These are phyloP conservation scores for Zaprionus tsacasi DNA, from an alignment of 1,140 invertebrate species.

Conservation along the genomic window DNA sequence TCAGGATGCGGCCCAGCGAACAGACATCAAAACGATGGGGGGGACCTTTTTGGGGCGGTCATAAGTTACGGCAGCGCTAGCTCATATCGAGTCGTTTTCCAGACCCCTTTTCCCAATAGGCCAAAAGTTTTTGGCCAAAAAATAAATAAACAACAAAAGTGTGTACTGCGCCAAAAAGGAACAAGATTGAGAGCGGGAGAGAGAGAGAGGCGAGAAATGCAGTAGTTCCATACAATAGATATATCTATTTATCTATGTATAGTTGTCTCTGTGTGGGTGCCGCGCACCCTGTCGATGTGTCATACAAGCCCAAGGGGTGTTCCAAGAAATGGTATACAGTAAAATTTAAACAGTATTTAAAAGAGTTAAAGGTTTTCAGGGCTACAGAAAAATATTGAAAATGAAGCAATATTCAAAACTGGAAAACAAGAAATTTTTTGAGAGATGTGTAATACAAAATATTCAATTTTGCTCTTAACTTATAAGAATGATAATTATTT, in stretches of 20 bases:
- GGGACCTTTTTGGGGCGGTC: not conserved
- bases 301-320: not conserved
- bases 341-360: too few relatives aligned
- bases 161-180: slow-evolving; percentile 50
- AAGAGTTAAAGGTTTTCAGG: too few relatives aligned
- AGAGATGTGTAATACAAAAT: too few relatives aligned
- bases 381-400: not conserved
- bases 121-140: slow-evolving; percentile 46
- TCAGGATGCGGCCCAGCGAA: slow-evolving; percentile 30
- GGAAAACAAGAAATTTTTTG: not conserved
- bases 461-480: too few relatives aligned
- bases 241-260: not conserved
- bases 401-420: not conserved
- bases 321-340: not conserved
- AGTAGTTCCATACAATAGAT: slow-evolving; percentile 26
- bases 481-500: too few relatives aligned
- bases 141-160: slow-evolving; percentile 52
- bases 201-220: slow-evolving; percentile 32
- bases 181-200: not conserved
- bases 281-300: slow-evolving; percentile 19
- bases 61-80: slow-evolving; percentile 29
- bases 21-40: slow-evolving; percentile 40
- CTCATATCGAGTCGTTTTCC: slow-evolving; percentile 8
- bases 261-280: slow-evolving; percentile 17
- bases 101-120: slow-evolving; percentile 43